phyloP scores from a whole-genome alignment of 2,797 vertebrate species.

The Xiphophorus birchmanni region DNA sequence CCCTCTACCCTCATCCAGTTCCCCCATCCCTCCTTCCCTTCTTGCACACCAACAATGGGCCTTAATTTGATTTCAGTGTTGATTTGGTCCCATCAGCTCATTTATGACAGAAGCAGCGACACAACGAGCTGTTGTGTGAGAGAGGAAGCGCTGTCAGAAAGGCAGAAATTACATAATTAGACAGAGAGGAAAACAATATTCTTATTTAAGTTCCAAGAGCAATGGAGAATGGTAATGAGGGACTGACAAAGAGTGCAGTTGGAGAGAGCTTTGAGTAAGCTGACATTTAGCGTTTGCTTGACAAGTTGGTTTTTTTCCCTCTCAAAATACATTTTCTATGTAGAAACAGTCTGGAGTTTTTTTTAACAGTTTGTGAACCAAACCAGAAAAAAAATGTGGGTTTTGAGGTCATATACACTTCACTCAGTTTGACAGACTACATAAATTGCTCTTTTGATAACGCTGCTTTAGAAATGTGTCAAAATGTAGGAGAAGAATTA shows the following conservation, averaged over 20 bases:
- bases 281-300: slow-evolving; percentile 27
- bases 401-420: not conserved
- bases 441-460: not conserved
- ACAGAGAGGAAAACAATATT: slow-evolving; percentile 62
- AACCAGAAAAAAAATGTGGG: not conserved
- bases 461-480: not conserved
- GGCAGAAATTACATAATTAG: slow-evolving; percentile 67
- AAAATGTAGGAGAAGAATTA: slow-evolving; percentile 2
- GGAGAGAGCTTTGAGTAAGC: slow-evolving; percentile 37
- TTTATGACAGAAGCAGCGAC: slow-evolving; percentile 53
- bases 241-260: slow-evolving; percentile 47
- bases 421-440: not conserved
- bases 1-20: not conserved
- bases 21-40: slow-evolving; percentile 41
- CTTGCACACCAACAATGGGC: slow-evolving; percentile 57
- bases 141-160: slow-evolving; percentile 63
- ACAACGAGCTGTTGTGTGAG: slow-evolving; percentile 45
- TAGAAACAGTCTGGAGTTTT: not conserved
- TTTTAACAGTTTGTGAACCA: not conserved
- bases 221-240: slow-evolving; percentile 62
- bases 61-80: slow-evolving; percentile 79
- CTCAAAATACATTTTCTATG: not conserved
- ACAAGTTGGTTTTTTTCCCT: slow-evolving; percentile 7
- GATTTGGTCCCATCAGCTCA: slow-evolving; percentile 70
- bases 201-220: slow-evolving; percentile 64